Base-by-base conservation (phyloP, 2,113 vertebrate genomes). In the Eubucco bourcierii region DNA sequence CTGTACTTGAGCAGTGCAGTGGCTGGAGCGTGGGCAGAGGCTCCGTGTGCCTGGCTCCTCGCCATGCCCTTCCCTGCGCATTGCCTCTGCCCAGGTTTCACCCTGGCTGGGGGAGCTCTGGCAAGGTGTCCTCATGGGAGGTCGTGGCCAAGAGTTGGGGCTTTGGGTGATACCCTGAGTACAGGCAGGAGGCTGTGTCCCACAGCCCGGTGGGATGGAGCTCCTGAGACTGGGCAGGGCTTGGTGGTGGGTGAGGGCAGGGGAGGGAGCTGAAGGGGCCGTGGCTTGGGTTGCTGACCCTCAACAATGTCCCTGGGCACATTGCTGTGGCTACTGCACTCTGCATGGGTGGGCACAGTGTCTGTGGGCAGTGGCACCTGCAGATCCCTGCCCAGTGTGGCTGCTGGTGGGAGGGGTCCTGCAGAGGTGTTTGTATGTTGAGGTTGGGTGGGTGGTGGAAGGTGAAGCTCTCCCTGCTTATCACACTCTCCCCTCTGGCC, bases 1-100 rank as follows among this genome's bases (percentile, higher is more conserved):
- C 96, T 98, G 97, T 98, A 97, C 94, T 97, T 96, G 50, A 97
- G 18, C 92, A 97, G 97, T 98, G 98, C 97, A 97, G 95, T 97
- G 96, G 97, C 95, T 97, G 96, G 97, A 97, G 96, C 88, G 93
- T 94, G 95, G 93, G 95, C 23, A 2, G 47, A 95, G 95, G 95
- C 84, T 89, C 31, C 79, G 61, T 56, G 78, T 55, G 55, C 75
- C 80, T 55, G 55, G 80, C 31, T 86, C 8, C 0, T 70, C 4
- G 6, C 29, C 66, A 59, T 0, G 5, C 2, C 17, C 84, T 76
- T 91, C 85, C 59, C 81, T 34, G 37, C 37, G 37, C 37, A 39
- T 39, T 39, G 37, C 29, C 10, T 88, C 74, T 90, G 90, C 58
- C 47, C 28, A 60, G 10, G 80, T 85, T 72, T 82, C 60, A 44